Evolutionary conservation across 2,888 invertebrate species (phyloP).

Genomic region (Hartigia nigra): DNA sequence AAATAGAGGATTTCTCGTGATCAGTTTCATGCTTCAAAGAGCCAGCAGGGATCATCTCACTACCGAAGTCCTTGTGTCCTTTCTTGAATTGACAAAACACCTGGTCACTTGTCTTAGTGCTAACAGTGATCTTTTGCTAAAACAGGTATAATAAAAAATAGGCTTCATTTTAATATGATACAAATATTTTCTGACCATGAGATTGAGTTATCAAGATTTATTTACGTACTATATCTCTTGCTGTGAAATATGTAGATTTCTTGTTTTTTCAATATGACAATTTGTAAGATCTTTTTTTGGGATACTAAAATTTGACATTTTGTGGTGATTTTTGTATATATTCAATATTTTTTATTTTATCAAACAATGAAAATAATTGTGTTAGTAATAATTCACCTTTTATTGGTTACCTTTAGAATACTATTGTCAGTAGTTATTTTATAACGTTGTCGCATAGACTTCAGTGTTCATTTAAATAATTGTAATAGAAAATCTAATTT

Average conservation of each 20-base stretch:
- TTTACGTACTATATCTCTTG: neutral
- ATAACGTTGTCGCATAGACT: neutral
- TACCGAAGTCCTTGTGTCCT: constrained; percentile 91
- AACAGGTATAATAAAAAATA: constrained; percentile 77
- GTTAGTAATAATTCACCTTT: neutral
- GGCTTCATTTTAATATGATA: neutral
- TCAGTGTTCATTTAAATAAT: neutral
- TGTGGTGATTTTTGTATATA: neutral
- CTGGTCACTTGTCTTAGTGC: constrained; percentile 92
- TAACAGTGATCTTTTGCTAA: constrained; percentile 89
- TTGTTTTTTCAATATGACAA: neutral
- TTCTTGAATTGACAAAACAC: constrained; percentile 91
- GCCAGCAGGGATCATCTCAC: constrained; percentile 94
- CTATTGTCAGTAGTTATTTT: neutral
- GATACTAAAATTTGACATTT: neutral
- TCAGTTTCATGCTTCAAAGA: constrained; percentile 95
- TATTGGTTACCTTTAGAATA: neutral
- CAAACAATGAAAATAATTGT: neutral
- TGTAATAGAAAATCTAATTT: neutral
- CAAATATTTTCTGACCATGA: neutral
- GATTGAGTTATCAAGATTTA: neutral
- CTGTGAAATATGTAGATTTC: neutral
- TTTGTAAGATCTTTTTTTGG: neutral
- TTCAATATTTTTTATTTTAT: neutral
- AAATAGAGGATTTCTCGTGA: constrained; percentile 97